These are phyloP conservation scores for Symphodus melops DNA, from an alignment of 2,113 vertebrate species.

Conservation along the genomic window DNA sequence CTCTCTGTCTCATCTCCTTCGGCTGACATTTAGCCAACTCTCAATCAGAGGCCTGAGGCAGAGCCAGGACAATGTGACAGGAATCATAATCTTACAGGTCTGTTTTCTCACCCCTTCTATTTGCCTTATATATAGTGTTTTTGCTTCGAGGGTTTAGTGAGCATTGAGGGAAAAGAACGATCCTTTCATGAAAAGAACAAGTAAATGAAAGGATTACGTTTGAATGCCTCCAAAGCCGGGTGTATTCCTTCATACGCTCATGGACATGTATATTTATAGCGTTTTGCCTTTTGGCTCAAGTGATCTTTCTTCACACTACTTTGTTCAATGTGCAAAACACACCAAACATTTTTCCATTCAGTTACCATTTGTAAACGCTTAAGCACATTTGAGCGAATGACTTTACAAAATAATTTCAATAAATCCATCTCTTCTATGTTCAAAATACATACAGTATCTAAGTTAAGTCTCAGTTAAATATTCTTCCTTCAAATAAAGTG, in stretches of 20 bases:
- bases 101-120: slow-evolving; percentile 22
- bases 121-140: background rate
- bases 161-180: slow-evolving; percentile 8
- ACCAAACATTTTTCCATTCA: no score
- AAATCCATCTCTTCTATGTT: no score
- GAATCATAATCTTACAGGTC: slow-evolving; percentile 72
- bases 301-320: no score
- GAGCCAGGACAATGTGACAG: slow-evolving; percentile 67
- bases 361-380: no score
- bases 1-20: slow-evolving; percentile 66
- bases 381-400: no score
- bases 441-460: no score
- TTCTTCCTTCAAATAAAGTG: no score
- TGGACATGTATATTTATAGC: background rate
- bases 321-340: no score
- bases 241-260: background rate
- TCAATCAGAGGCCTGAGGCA: slow-evolving; percentile 58
- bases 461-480: no score
- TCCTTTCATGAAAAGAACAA: slow-evolving; percentile 8
- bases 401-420: no score
- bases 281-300: background rate
- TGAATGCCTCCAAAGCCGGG: background rate
- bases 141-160: slow-evolving; percentile 6
- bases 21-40: slow-evolving; percentile 75
- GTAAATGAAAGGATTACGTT: slow-evolving; percentile 5